Percentiles rank a stretch among this genome's conserved stretches.
phyloP scores from a whole-genome alignment of 1,140 invertebrate species.

The Drosophila rufa region DNA sequence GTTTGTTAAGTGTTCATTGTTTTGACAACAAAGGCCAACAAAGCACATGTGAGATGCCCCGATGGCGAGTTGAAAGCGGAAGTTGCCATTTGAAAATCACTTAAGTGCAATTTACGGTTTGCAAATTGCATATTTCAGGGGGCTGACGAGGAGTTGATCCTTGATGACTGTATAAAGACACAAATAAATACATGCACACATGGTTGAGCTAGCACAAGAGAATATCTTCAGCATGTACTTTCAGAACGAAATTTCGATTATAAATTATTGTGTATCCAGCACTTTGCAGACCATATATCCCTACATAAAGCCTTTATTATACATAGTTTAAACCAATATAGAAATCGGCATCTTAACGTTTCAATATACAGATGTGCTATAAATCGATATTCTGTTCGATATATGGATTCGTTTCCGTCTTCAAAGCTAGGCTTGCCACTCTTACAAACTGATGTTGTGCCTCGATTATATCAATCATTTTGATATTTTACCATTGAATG shows the following conservation, averaged over 20 bases:
- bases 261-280: not conserved
- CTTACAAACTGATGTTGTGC: too few relatives aligned
- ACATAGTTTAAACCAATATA: too few relatives aligned
- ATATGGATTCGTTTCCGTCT: too few relatives aligned
- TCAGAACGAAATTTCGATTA: not conserved
- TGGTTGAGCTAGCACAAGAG: not conserved
- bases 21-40: conserved; percentile 66
- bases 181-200: not conserved
- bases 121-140: conserved; percentile 15
- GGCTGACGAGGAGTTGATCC: not conserved
- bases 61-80: conserved; percentile 53
- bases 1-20: conserved; percentile 78
- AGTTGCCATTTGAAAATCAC: conserved; percentile 68
- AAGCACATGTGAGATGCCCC: conserved; percentile 48
- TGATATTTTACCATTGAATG: too few relatives aligned
- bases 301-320: too few relatives aligned
- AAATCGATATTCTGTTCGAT: too few relatives aligned
- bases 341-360: too few relatives aligned
- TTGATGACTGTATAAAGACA: not conserved
- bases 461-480: too few relatives aligned
- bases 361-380: too few relatives aligned
- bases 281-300: too few relatives aligned
- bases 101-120: conserved; percentile 70
- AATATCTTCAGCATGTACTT: not conserved
- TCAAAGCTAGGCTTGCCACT: too few relatives aligned